Evolutionary conservation across 2,888 invertebrate genomes (phyloP).

Genomic region (Podotricha telesiphe): DNA sequence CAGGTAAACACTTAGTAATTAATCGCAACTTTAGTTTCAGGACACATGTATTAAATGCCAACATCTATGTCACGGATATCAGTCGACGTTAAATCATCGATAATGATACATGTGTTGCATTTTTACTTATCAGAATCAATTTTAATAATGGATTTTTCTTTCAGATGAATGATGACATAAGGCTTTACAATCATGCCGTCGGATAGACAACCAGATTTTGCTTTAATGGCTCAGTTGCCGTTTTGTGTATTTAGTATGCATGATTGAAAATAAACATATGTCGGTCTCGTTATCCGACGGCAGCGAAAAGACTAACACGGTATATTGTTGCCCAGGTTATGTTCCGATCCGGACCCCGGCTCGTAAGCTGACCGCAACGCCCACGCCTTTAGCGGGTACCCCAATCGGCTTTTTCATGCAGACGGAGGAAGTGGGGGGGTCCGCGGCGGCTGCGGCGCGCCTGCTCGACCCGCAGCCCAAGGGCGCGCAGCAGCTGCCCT

Average conservation of each 20-base stretch:
- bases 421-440: slow-evolving; percentile 92
- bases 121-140: slow-evolving; percentile 58
- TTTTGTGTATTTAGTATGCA: slow-evolving; percentile 46
- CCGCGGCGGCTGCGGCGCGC: slow-evolving; percentile 90
- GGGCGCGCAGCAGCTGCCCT: slow-evolving; percentile 94
- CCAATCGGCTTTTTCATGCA: slow-evolving; percentile 98
- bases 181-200: slow-evolving; percentile 72
- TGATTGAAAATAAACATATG: slow-evolving; percentile 24
- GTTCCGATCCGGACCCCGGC: slow-evolving; percentile 98
- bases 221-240: slow-evolving; percentile 59
- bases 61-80: slow-evolving; percentile 59
- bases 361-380: slow-evolving; percentile 98
- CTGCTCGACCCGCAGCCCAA: slow-evolving; percentile 98
- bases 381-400: slow-evolving; percentile 97
- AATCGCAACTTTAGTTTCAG: slow-evolving; percentile 79
- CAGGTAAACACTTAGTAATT: slow-evolving; percentile 70
- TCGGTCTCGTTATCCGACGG: slow-evolving; percentile 23
- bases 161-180: slow-evolving; percentile 80
- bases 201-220: slow-evolving; percentile 67
- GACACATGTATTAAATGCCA: slow-evolving; percentile 75
- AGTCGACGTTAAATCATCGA: slow-evolving; percentile 52
- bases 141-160: slow-evolving; percentile 78
- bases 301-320: slow-evolving; percentile 48
- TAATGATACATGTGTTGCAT: slow-evolving; percentile 65
- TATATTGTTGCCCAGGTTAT: slow-evolving; percentile 86